Conservation (phyloP, 2,113 vertebrate species). For the Egretta garzetta region DNA sequence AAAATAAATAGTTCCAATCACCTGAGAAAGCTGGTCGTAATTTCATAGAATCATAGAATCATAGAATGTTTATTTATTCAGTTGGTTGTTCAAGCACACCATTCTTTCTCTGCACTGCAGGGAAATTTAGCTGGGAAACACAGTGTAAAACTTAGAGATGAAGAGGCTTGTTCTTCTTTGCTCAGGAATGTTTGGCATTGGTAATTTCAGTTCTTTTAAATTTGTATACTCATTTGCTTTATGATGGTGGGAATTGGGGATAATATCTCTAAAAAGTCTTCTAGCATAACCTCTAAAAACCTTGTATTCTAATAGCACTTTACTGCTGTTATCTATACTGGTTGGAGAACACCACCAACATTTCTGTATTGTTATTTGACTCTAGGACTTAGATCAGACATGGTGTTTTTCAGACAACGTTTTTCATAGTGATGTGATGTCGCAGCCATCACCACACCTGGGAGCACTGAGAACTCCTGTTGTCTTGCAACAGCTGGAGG, state of each 20-base stretch:
- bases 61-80: too few relatives aligned
- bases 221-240: background rate
- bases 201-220: background rate
- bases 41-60: too few relatives aligned
- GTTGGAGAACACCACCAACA: background rate
- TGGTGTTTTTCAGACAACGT: accelerated
- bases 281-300: background rate
- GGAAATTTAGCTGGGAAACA: background rate
- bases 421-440: background rate
- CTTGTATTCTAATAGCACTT: background rate
- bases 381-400: background rate
- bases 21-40: background rate
- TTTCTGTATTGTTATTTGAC: background rate
- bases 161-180: background rate
- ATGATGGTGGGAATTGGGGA: accelerated
- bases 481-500: background rate
- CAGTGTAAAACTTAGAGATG: background rate
- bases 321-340: background rate
- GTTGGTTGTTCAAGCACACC: background rate
- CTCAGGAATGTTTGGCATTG: background rate
- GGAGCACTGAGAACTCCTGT: accelerated
- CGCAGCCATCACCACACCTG: accelerated
- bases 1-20: background rate
- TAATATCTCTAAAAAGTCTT: background rate
- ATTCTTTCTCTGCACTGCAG: background rate